Evolutionary conservation across 2,797 vertebrate species (phyloP).

Genomic region (Pangasius larnaudii): DNA sequence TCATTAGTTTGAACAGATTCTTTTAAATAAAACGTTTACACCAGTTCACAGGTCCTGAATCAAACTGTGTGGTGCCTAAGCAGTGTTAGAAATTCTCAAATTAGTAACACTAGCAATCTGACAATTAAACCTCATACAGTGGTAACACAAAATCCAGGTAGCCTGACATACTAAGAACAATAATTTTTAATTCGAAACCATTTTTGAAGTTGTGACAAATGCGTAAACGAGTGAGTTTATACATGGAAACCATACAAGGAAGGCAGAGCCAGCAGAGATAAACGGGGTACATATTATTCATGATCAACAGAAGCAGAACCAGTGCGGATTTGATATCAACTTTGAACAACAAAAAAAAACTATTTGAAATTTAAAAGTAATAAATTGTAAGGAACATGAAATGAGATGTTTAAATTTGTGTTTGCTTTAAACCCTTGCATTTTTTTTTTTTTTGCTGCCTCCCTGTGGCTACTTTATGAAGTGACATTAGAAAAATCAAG

Average conservation of each 20-base stretch:
- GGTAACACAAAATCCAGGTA: neutral
- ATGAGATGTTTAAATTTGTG: neutral
- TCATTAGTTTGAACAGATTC: neutral
- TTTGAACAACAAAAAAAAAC: neutral
- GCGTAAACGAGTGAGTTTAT: neutral
- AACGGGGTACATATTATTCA: neutral
- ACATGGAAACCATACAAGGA: neutral
- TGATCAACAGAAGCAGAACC: neutral
- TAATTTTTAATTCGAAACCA: neutral
- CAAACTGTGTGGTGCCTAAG: neutral
- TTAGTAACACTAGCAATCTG: neutral
- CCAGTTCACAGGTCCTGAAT: neutral
- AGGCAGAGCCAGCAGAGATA: neutral
- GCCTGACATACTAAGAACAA: neutral
- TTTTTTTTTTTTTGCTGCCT: slow-evolving; percentile 22
- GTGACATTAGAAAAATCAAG: neutral
- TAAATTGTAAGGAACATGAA: neutral
- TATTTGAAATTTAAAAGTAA: neutral
- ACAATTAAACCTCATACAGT: neutral
- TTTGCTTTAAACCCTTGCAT: neutral
- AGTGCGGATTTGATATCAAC: neutral
- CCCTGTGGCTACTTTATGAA: slow-evolving; percentile 13
- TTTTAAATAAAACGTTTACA: neutral
- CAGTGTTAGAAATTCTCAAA: neutral
- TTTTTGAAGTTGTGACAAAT: neutral